Conservation (phyloP, 2,797 vertebrate species). For the Sylvilagus floridanus region DNA sequence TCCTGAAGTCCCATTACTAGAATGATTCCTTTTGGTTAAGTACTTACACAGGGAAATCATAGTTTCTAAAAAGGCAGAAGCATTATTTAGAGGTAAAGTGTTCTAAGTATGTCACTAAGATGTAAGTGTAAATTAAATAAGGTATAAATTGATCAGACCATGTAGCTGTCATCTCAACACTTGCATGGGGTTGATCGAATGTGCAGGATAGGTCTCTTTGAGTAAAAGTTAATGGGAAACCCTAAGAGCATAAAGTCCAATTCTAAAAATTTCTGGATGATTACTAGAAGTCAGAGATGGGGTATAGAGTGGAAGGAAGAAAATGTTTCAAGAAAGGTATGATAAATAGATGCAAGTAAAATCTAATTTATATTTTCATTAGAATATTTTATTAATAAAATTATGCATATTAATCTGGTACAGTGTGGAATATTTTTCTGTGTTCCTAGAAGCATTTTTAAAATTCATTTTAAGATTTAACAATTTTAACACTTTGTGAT, state of each 20-base stretch:
- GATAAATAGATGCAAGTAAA: not conserved
- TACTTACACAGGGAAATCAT: constrained; percentile 11
- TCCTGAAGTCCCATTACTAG: not conserved
- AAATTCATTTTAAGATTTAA: no score
- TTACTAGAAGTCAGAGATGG: not conserved
- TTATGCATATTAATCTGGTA: no score
- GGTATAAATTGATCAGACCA: not conserved
- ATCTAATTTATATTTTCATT: not conserved
- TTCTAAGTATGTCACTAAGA: not conserved
- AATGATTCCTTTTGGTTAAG: not conserved
- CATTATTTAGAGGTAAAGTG: not conserved
- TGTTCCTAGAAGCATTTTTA: no score
- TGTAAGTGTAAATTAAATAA: not conserved
- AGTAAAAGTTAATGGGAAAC: not conserved
- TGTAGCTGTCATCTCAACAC: not conserved
- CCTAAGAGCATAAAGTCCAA: not conserved
- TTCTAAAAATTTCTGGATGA: not conserved
- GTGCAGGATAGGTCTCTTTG: not conserved
- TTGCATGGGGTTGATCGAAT: not conserved
- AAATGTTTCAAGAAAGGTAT: constrained; percentile 9
- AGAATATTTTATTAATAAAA: no score
- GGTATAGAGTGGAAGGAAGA: not conserved
- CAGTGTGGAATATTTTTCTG: no score
- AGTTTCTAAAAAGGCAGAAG: not conserved
- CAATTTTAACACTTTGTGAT: no score